phyloP scores from a whole-genome alignment of 2,113 vertebrate genomes.

The Pituophis catenifer region DNA sequence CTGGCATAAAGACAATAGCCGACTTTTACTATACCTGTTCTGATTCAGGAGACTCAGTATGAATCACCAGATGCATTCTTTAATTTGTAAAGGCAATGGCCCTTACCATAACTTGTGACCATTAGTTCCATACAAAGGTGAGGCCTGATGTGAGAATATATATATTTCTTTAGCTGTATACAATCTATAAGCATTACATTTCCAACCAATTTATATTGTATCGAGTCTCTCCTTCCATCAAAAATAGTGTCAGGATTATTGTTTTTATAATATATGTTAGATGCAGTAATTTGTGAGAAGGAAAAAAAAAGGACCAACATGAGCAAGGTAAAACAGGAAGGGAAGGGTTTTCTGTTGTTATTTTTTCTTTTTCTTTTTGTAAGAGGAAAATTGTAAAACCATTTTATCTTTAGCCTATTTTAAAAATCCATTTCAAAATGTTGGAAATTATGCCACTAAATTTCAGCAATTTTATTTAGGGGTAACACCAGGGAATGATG shows the following conservation, averaged over 20 bases:
- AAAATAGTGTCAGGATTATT: not conserved
- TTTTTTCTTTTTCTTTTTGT: not conserved
- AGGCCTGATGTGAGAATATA: not conserved
- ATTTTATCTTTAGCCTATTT: not conserved
- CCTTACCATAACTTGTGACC: not conserved
- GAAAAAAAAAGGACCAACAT: not conserved
- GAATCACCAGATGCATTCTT: not conserved
- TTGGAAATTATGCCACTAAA: not conserved
- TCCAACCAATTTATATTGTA: not conserved
- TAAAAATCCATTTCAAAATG: not conserved
- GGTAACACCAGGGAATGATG: not conserved
- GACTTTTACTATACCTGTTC: not conserved
- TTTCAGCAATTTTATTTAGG: not conserved
- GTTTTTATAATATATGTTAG: not conserved
- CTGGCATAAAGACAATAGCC: not conserved
- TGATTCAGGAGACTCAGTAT: not conserved
- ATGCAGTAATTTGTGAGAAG: not conserved
- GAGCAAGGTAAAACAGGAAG: not conserved
- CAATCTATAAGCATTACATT: not conserved
- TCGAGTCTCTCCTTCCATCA: not conserved
- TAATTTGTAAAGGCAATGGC: not conserved
- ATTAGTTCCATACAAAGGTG: not conserved
- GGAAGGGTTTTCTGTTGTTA: not conserved
- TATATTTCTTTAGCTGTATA: not conserved
- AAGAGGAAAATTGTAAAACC: not conserved